Conservation (phyloP, 2,797 vertebrate species). For the Toxotes lorentzi region DNA sequence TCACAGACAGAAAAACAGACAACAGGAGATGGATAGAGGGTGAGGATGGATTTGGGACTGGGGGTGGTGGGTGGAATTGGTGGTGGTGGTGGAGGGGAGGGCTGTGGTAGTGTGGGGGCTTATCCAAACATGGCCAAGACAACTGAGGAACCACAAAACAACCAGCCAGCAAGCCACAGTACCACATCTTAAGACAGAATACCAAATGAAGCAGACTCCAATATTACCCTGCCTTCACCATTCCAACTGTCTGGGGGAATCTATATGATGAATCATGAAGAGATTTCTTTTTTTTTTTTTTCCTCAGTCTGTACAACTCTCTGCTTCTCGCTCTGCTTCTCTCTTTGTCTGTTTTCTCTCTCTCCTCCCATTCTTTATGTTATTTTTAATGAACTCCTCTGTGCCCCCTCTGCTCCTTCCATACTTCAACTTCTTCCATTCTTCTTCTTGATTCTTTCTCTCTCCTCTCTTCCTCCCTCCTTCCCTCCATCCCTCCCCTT, state of each 20-base stretch:
- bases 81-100: neutral
- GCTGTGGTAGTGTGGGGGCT: slow-evolving; percentile 57
- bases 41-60: slow-evolving; percentile 45
- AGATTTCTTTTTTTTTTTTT: slow-evolving; percentile 74
- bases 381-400: slow-evolving; percentile 82
- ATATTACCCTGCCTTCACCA: slow-evolving; percentile 80
- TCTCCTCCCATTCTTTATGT: slow-evolving; percentile 68
- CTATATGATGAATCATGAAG: slow-evolving; percentile 86
- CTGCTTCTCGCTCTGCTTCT: slow-evolving; percentile 72
- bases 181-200: slow-evolving; percentile 85
- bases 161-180: slow-evolving; percentile 74
- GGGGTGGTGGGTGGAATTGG: neutral
- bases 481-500: slow-evolving; percentile 35
- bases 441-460: slow-evolving; percentile 43
- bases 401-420: slow-evolving; percentile 53
- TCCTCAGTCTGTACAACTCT: slow-evolving; percentile 56
- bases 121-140: slow-evolving; percentile 78
- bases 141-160: slow-evolving; percentile 78
- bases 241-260: slow-evolving; percentile 85
- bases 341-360: slow-evolving; percentile 74
- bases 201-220: slow-evolving; percentile 85
- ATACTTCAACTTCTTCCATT: slow-evolving; percentile 67
- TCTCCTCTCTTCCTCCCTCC: slow-evolving; percentile 8
- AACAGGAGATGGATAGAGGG: slow-evolving; percentile 42
- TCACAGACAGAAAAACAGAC: slow-evolving; percentile 40